Percentiles rank a stretch among this genome's conserved stretches.
phyloP scores from a whole-genome alignment of 2,797 vertebrate species.

The Pseudochaenichthys georgianus region DNA sequence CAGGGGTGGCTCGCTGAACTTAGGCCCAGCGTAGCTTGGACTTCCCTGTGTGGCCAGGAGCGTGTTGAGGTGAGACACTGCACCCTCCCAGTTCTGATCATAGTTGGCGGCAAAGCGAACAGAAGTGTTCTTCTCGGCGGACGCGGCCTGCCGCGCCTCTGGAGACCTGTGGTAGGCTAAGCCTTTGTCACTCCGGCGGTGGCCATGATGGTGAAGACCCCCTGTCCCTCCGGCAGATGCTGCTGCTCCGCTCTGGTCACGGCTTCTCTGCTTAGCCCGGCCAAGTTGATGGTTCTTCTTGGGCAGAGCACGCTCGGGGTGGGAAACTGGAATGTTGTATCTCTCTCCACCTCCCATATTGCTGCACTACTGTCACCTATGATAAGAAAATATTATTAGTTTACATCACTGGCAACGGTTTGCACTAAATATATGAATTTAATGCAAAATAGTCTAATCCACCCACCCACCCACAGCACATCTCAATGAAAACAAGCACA shows the following conservation, averaged over 20 bases:
- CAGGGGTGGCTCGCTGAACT: conserved; percentile 97
- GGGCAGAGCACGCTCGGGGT: conserved; percentile 87
- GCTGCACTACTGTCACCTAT: conserved; percentile 92
- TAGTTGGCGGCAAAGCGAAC: conserved; percentile 85
- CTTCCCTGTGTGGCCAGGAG: conserved; percentile 89
- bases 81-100: conserved; percentile 90
- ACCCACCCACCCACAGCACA: neutral
- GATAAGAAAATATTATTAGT: neutral
- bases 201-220: conserved; percentile 76
- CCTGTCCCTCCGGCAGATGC: conserved; percentile 73
- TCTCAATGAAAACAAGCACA: conserved; percentile 34
- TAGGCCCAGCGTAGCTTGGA: conserved; percentile 95
- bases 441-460: neutral
- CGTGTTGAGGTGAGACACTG: conserved; percentile 86
- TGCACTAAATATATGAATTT: neutral
- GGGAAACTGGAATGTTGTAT: conserved; percentile 94
- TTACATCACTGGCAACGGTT: neutral
- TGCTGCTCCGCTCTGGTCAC: conserved; percentile 87
- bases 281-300: conserved; percentile 91
- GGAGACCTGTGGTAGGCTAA: conserved; percentile 85
- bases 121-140: conserved; percentile 85
- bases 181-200: conserved; percentile 89
- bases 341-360: conserved; percentile 98
- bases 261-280: conserved; percentile 89
- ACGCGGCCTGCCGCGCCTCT: conserved; percentile 93